These are phyloP conservation scores for Cephus spinipes DNA, from an alignment of 2,888 invertebrate species.

Conservation along the genomic window DNA sequence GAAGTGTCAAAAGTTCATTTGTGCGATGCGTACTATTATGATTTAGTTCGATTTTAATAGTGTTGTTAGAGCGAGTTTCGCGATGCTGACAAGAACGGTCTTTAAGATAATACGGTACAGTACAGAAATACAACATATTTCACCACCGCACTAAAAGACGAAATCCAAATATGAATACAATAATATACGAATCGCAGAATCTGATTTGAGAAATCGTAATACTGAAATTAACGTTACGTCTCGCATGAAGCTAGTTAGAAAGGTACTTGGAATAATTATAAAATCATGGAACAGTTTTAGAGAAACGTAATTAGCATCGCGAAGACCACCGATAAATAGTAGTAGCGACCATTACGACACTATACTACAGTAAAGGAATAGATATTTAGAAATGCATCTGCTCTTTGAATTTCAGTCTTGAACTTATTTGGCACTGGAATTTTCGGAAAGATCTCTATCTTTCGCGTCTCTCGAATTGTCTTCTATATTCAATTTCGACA, in stretches of 20 bases:
- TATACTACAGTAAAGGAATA: neutral
- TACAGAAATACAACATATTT: neutral
- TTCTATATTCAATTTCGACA: constrained; percentile 40
- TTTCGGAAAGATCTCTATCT: neutral
- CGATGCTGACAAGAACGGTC: neutral
- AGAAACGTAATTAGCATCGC: neutral
- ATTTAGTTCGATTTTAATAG: neutral
- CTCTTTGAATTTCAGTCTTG: neutral
- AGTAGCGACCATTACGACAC: neutral
- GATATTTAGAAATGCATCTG: neutral
- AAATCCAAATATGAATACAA: neutral
- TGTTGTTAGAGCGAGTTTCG: neutral
- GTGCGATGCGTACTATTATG: neutral
- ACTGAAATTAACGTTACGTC: neutral
- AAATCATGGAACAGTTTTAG: neutral
- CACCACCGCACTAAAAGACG: neutral
- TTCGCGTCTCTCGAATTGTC: neutral
- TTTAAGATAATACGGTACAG: too few species aligned
- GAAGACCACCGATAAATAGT: neutral
- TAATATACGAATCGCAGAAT: neutral
- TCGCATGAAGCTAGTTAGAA: neutral
- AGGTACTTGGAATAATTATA: neutral
- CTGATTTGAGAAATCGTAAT: neutral
- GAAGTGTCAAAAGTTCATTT: neutral
- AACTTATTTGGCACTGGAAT: neutral